Percentiles rank a stretch among this genome's conserved stretches.
Conservation (phyloP, 2,797 vertebrate genomes). For the Sebastes alutus region DNA sequence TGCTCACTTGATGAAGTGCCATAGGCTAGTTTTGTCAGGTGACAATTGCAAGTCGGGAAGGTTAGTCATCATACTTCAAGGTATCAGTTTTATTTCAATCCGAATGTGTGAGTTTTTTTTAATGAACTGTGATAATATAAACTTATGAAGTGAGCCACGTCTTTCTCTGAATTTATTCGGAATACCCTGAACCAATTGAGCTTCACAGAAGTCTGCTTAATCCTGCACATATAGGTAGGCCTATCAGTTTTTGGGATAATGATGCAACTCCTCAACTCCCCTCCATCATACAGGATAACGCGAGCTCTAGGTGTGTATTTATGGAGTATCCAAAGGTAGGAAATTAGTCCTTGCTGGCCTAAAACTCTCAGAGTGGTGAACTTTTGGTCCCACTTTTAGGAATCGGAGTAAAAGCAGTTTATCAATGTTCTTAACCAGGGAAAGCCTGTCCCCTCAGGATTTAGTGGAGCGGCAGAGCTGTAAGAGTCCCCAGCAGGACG, state of each 20-base stretch:
- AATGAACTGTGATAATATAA: slow-evolving; percentile 21
- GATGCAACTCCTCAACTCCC: slow-evolving; percentile 34
- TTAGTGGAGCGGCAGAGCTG: slow-evolving; percentile 13
- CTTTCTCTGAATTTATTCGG: slow-evolving; percentile 9
- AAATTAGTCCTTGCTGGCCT: slow-evolving; percentile 29
- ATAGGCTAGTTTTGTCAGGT: slow-evolving; percentile 54
- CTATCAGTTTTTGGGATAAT: slow-evolving; percentile 32
- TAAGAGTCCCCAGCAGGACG: slow-evolving; percentile 18
- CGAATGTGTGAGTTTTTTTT: background rate
- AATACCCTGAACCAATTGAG: slow-evolving; percentile 16
- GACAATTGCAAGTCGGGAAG: slow-evolving; percentile 33
- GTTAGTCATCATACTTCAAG: slow-evolving; percentile 33
- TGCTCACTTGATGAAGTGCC: slow-evolving; percentile 62
- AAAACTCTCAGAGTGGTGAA: slow-evolving; percentile 38
- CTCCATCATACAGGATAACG: slow-evolving; percentile 26
- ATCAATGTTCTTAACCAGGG: slow-evolving; percentile 41
- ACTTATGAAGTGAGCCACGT: slow-evolving; percentile 6
- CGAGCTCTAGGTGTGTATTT: slow-evolving; percentile 18
- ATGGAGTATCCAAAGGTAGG: slow-evolving; percentile 2
- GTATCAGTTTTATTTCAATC: slow-evolving; percentile 27
- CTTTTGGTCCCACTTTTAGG: slow-evolving; percentile 34
- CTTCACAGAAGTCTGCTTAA: slow-evolving; percentile 36
- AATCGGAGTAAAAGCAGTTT: slow-evolving; percentile 36
- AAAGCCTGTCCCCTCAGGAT: slow-evolving; percentile 36
- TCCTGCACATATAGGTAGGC: slow-evolving; percentile 30